These are phyloP conservation scores for Anastrepha ludens DNA, from an alignment of 1,140 invertebrate species.

Conservation along the genomic window DNA sequence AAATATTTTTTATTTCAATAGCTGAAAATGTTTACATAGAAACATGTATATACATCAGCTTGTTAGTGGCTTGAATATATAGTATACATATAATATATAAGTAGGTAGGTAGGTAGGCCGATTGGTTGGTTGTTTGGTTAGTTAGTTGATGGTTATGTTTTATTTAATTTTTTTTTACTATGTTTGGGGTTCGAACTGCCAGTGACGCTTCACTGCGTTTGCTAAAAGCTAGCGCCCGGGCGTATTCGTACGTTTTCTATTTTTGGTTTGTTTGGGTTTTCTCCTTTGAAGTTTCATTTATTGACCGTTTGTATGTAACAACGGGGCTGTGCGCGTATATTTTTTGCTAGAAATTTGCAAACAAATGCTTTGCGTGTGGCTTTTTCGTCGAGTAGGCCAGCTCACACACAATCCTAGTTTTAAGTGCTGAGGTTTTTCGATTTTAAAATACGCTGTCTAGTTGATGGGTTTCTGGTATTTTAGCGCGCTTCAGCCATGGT, in stretches of 20 bases:
- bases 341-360: conserved; percentile 17
- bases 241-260: not conserved
- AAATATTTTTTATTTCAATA: not conserved
- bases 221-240: not conserved
- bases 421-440: not conserved
- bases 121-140: not conserved
- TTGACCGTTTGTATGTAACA: not conserved
- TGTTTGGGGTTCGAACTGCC: not conserved
- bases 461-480: not conserved
- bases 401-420: not conserved
- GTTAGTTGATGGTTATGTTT: not conserved
- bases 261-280: not conserved
- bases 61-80: too few species aligned
- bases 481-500: not conserved
- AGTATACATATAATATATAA: too few species aligned
- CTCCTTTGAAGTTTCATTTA: not conserved
- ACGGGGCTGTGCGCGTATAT: too few species aligned
- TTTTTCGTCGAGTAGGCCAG: not conserved
- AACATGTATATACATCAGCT: too few species aligned
- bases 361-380: not conserved
- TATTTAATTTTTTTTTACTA: not conserved
- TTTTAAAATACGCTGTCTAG: not conserved
- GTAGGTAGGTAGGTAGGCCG: too few species aligned
- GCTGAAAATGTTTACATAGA: conserved; percentile 2
- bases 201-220: conserved; percentile 5